Evolutionary conservation across 2,888 invertebrate species (phyloP).

Genomic region (Agapostemon virescens): DNA sequence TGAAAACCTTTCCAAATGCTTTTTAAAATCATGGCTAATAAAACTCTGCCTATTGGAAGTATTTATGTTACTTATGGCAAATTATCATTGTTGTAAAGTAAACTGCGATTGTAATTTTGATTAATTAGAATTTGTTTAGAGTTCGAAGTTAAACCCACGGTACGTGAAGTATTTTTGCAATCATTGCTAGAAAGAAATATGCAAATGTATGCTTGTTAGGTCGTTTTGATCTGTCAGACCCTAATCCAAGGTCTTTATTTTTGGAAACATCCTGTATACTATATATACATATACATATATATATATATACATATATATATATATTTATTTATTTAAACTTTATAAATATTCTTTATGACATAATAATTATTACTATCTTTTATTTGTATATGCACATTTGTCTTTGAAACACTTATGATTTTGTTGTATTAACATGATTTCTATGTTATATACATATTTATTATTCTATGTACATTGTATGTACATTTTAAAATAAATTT

Average conservation of each 20-base stretch:
- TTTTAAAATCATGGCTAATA: background rate
- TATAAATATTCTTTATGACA: constrained; percentile 51
- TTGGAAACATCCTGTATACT: constrained; percentile 13
- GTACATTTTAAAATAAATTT: constrained; percentile 64
- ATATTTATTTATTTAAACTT: constrained; percentile 59
- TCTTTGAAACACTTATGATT: constrained; percentile 40
- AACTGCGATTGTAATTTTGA: background rate
- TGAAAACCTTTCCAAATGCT: background rate
- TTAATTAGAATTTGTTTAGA: background rate
- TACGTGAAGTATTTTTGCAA: background rate
- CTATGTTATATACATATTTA: constrained; percentile 53
- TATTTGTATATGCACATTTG: constrained; percentile 61
- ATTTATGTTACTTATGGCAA: background rate
- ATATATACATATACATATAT: constrained; percentile 31
- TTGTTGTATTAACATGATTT: constrained; percentile 58
- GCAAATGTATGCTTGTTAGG: background rate
- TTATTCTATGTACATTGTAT: constrained; percentile 55
- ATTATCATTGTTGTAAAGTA: background rate
- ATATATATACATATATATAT: constrained; percentile 52
- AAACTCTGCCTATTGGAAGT: background rate
- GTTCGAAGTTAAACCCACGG: background rate
- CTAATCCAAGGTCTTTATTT: constrained; percentile 2
- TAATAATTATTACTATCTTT: constrained; percentile 47
- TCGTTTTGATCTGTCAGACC: background rate
- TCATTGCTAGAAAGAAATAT: background rate